phyloP scores from a whole-genome alignment of 2,888 invertebrate genomes.

The Polydrusus pterygomalis region DNA sequence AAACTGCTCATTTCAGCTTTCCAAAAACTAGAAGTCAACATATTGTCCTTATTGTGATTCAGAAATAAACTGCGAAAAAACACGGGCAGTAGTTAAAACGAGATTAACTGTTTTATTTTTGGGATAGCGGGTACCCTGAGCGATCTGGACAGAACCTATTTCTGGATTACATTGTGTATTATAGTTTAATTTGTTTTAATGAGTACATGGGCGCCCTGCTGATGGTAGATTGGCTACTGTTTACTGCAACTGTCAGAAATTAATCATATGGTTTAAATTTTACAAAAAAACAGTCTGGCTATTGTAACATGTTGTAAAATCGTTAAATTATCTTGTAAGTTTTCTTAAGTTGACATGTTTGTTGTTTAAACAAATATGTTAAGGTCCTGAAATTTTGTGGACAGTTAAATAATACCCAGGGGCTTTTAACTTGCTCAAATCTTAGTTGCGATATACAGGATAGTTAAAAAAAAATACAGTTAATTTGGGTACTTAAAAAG shows the following conservation, averaged over 20 bases:
- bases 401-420: too few relatives aligned
- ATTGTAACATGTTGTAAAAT: not conserved
- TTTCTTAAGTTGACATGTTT: too few relatives aligned
- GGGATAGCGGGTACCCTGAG: not conserved
- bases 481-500: too few relatives aligned
- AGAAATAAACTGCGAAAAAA: conserved; percentile 16
- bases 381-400: too few relatives aligned
- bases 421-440: too few relatives aligned
- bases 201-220: not conserved
- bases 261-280: too few relatives aligned
- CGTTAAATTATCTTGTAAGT: not conserved
- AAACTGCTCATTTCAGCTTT: not conserved
- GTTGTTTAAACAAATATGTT: too few relatives aligned
- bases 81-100: conserved; percentile 2
- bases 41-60: not conserved
- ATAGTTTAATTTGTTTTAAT: not conserved
- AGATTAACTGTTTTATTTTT: conserved; percentile 27
- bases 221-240: not conserved
- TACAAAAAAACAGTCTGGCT: too few relatives aligned
- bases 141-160: conserved; percentile 7
- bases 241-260: too few relatives aligned
- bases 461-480: too few relatives aligned
- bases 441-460: too few relatives aligned
- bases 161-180: conserved; percentile 8
- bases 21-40: not conserved